Percentiles rank a stretch among this genome's conserved stretches.
phyloP scores from a whole-genome alignment of 2,888 invertebrate species.

The Heteromyza rotundicornis region DNA sequence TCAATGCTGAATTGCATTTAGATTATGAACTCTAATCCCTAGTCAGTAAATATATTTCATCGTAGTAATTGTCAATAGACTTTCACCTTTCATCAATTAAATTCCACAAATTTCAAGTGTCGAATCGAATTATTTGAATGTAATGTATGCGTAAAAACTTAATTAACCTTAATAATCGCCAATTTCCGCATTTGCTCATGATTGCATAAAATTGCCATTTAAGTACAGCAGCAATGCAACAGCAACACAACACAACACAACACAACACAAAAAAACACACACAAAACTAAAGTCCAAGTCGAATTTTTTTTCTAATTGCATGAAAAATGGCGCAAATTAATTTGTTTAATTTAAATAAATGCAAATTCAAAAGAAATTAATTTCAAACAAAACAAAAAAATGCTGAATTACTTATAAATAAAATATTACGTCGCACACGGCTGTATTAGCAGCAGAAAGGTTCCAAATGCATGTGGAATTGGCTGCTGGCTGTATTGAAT shows the following conservation, averaged over 20 bases:
- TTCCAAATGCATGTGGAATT: background rate
- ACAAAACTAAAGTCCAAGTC: slow-evolving; percentile 27
- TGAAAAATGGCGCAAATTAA: slow-evolving; percentile 48
- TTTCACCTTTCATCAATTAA: too few relatives aligned
- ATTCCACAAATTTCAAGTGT: too few relatives aligned
- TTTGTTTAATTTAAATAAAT: slow-evolving; percentile 11
- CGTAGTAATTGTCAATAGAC: too few relatives aligned
- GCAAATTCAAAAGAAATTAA: background rate
- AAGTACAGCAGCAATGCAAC: background rate
- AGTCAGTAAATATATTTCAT: too few relatives aligned
- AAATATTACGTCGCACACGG: too few relatives aligned
- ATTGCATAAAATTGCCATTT: background rate
- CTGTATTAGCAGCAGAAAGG: too few relatives aligned
- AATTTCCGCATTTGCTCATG: background rate
- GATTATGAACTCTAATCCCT: too few relatives aligned
- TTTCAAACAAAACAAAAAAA: background rate
- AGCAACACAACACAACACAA: too few relatives aligned
- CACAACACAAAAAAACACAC: background rate
- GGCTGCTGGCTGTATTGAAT: background rate
- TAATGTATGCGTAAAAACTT: background rate
- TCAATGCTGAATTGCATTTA: too few relatives aligned
- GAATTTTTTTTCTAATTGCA: slow-evolving; percentile 48
- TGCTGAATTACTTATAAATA: background rate
- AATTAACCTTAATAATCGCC: background rate
- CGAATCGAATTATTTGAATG: too few relatives aligned